Evolutionary conservation across 2,888 invertebrate species (phyloP), one percentile per base, ranked within the genome.

Genomic region (Mythimna vitellina): DNA sequence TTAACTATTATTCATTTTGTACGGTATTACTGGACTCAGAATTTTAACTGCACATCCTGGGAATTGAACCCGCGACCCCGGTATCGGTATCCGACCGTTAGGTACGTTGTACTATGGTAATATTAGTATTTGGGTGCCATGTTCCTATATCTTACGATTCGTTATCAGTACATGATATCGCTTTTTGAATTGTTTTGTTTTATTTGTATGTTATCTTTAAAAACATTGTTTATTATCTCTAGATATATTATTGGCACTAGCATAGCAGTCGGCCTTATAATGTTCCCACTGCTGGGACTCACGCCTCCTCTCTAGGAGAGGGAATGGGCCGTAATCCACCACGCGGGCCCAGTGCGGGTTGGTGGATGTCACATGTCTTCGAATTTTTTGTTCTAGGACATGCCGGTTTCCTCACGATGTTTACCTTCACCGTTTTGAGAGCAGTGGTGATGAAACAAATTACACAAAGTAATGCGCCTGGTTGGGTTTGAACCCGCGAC

Each of bases 61-160:
- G 90, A 88, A 87, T 53, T 89, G 90, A 91, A 90, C 89, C 83
- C 78, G 79, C 87, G 90, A 91, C 90, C 91, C 83, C 84, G 49
- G 78, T 70, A 78, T 76, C 83, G 69, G 56, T 71, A 70, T 17
- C 71, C 72, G 65, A 86, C 85, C 86, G 85, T 85, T 85, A 85
- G 82, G 69, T 76, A 80, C 83, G 77, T 74, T 80, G 78, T 76
- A 69, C 74, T 78, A 68, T 76, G 76, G 57, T 80, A 80, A 70
- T 82, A 85, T 76, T 67, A 70, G 53, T 81, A 82, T 84, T 82
- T 76, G 63, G 83, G 67, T 70, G 46, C 66, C 68, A 20, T 69
- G 66, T 73, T 65, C 10, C 69, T 66, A 65, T 83, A 83, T 73
- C 69, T 68, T 51, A 58, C 35, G 56, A 42, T 53, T 63, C n/a